Conservation (phyloP, 1,140 invertebrate genomes). For the Saccostrea echinata region DNA sequence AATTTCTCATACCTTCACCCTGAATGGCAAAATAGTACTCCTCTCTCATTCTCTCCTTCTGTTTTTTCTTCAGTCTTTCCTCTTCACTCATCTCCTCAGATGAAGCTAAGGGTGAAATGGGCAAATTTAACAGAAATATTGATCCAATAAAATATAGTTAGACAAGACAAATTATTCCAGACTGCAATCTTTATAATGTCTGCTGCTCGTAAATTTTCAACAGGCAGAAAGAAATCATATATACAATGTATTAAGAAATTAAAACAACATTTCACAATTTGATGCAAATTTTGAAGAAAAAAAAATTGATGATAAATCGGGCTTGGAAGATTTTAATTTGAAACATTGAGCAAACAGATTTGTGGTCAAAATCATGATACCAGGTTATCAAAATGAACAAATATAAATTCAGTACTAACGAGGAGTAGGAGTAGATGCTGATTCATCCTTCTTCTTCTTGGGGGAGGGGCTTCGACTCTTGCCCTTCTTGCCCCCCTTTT, state of each 20-base stretch:
- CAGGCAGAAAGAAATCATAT: not conserved
- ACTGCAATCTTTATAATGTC: not conserved
- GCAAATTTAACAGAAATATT: not conserved
- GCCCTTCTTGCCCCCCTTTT: slow-evolving; percentile 66
- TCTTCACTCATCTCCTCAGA: slow-evolving; percentile 75
- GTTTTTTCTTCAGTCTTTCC: slow-evolving; percentile 71
- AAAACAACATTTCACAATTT: too few relatives aligned
- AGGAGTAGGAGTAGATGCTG: slow-evolving; percentile 63
- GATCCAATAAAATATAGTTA: not conserved
- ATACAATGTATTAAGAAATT: too few relatives aligned
- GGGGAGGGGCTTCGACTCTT: slow-evolving; percentile 76
- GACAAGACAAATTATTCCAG: not conserved
- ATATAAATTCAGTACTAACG: slow-evolving; percentile 33
- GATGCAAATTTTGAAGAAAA: too few relatives aligned
- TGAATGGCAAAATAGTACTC: slow-evolving; percentile 78
- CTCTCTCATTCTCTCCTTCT: slow-evolving; percentile 73
- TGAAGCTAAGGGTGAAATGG: not conserved
- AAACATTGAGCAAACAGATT: not conserved
- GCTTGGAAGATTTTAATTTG: not conserved
- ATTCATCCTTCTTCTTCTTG: slow-evolving; percentile 75
- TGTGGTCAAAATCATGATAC: not conserved
- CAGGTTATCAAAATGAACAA: not conserved
- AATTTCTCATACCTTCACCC: slow-evolving; percentile 71
- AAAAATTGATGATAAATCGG: too few relatives aligned
- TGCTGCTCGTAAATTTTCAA: not conserved